These are phyloP conservation scores for Diachrysia chrysitis DNA, from an alignment of 2,888 invertebrate species.

Conservation along the genomic window DNA sequence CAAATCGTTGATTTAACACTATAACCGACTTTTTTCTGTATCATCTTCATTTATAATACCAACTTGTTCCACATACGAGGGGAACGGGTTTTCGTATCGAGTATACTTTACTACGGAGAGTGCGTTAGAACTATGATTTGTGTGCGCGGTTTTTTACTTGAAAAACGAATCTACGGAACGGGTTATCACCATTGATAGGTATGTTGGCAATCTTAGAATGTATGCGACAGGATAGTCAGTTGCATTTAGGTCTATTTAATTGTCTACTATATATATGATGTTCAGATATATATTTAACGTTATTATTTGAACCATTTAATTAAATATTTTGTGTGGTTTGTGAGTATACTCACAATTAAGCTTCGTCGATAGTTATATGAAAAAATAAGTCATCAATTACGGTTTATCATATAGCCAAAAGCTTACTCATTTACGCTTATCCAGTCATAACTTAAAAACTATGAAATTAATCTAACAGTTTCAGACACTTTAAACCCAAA, in stretches of 20 bases:
- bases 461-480: not conserved
- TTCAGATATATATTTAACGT: too few relatives aligned
- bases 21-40: conserved; percentile 73
- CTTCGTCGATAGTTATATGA: not conserved
- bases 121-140: conserved; percentile 65
- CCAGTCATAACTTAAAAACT: not conserved
- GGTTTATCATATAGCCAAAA: not conserved
- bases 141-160: conserved; percentile 66
- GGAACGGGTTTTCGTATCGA: conserved; percentile 60
- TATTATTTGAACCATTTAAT: too few relatives aligned
- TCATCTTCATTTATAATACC: conserved; percentile 68
- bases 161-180: conserved; percentile 64
- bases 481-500: not conserved
- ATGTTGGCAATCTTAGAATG: conserved; percentile 48
- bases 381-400: too few relatives aligned
- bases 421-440: not conserved
- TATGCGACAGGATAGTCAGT: conserved; percentile 34
- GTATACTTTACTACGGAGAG: conserved; percentile 36
- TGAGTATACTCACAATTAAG: not conserved
- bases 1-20: conserved; percentile 62
- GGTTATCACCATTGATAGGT: conserved; percentile 68
- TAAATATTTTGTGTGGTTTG: too few relatives aligned
- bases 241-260: not conserved
- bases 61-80: conserved; percentile 66
- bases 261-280: not conserved